phyloP scores from a whole-genome alignment of 1,140 invertebrate genomes.

The Gonioctena quinquepunctata region DNA sequence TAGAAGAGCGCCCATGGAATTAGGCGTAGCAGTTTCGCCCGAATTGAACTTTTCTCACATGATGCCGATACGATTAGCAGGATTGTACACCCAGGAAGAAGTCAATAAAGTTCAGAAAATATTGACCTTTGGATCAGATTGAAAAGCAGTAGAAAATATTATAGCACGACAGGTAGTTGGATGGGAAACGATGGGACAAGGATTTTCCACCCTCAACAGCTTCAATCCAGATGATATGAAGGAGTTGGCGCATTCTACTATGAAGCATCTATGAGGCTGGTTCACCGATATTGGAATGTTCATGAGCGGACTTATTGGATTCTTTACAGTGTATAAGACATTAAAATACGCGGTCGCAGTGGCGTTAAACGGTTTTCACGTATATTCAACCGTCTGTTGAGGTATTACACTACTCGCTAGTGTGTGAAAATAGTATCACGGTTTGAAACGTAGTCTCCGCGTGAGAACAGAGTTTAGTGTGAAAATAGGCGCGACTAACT shows the following conservation, averaged over 20 bases:
- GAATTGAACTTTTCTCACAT: constrained; percentile 8
- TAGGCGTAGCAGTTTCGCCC: neutral
- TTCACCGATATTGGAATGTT: no score
- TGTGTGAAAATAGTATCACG: no score
- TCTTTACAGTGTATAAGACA: no score
- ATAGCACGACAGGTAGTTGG: constrained; percentile 2
- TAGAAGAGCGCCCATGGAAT: neutral
- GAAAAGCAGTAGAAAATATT: constrained; percentile 15
- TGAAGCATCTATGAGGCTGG: constrained; percentile 19
- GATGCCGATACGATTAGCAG: neutral
- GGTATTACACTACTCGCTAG: no score
- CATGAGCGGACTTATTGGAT: no score
- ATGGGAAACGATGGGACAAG: constrained; percentile 1
- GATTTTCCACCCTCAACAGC: neutral
- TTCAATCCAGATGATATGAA: constrained; percentile 2
- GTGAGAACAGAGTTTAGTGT: no score
- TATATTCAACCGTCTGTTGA: no score
- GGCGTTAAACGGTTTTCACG: no score
- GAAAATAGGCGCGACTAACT: no score
- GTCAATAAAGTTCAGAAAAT: constrained; percentile 6
- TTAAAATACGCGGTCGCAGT: no score
- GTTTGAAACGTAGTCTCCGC: no score
- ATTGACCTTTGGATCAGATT: constrained; percentile 16
- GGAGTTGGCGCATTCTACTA: neutral
- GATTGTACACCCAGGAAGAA: constrained; percentile 23